These are phyloP conservation scores for Zygogramma bicolorata DNA, from an alignment of 2,888 invertebrate genomes.

Conservation along the genomic window DNA sequence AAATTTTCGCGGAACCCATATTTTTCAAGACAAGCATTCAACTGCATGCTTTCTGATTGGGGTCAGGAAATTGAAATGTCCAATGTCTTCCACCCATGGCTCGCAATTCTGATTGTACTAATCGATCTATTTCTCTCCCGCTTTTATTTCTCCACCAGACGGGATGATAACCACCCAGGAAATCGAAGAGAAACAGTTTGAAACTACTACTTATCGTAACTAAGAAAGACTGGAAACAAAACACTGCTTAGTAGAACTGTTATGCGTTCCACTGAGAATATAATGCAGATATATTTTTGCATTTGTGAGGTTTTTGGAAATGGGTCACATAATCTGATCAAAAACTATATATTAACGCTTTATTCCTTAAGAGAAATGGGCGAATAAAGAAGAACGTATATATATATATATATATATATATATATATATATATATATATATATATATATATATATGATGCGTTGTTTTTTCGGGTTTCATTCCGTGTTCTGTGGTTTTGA, in stretches of 20 bases:
- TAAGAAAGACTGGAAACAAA: background rate
- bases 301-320: too few relatives aligned
- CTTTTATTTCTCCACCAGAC: conserved; percentile 15
- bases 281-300: too few relatives aligned
- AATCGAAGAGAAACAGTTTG: conserved; percentile 25
- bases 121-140: conserved; percentile 35
- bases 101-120: conserved; percentile 33
- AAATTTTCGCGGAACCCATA: conserved; percentile 36
- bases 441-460: too few relatives aligned
- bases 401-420: too few relatives aligned
- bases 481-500: too few relatives aligned
- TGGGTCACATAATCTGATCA: too few relatives aligned
- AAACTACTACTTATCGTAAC: background rate
- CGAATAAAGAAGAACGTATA: too few relatives aligned
- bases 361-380: too few relatives aligned
- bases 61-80: conserved; percentile 56
- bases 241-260: background rate
- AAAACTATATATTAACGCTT: too few relatives aligned
- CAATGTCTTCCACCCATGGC: conserved; percentile 31
- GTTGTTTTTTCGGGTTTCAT: too few relatives aligned
- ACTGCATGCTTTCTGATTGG: conserved; percentile 55
- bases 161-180: conserved; percentile 25
- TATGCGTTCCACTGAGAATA: background rate
- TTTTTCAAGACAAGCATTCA: conserved; percentile 54
- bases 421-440: too few relatives aligned